Evolutionary conservation across 2,888 invertebrate genomes (phyloP).

Genomic region (Metacarcinus magister): DNA sequence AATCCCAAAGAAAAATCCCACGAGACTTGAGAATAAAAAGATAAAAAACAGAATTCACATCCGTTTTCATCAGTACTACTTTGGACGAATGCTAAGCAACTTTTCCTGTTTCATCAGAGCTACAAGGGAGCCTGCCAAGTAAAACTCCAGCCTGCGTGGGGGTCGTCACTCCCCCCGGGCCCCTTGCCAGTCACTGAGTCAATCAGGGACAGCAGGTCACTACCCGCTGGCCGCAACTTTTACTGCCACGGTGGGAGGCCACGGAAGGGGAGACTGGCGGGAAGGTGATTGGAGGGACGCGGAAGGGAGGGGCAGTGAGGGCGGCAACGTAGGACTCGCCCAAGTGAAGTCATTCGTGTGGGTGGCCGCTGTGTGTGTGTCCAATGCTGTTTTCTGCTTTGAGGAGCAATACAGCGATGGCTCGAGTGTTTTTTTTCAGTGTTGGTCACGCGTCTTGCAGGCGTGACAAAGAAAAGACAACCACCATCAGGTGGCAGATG

Average conservation of each 20-base stretch:
- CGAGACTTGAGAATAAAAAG: not conserved
- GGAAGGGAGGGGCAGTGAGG: not conserved
- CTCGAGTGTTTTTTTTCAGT: not conserved
- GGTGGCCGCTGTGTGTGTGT: constrained; percentile 6
- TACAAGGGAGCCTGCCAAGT: not conserved
- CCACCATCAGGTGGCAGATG: not conserved
- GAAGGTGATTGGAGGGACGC: constrained; percentile 34
- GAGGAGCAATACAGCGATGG: not conserved
- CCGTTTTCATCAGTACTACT: constrained; percentile 35
- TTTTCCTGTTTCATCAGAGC: constrained; percentile 66
- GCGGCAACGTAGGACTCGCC: not conserved
- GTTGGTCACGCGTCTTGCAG: not conserved
- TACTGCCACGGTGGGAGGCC: constrained; percentile 45
- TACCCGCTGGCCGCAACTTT: constrained; percentile 56
- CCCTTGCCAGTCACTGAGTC: constrained; percentile 68
- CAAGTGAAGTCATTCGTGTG: not conserved
- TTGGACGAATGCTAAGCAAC: constrained; percentile 69
- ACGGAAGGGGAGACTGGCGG: constrained; percentile 9
- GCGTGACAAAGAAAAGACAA: not conserved
- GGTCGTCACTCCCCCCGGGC: constrained; percentile 62
- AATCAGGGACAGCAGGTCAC: constrained; percentile 68
- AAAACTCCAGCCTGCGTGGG: constrained; percentile 37
- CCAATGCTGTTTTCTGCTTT: not conserved
- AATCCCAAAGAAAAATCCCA: not conserved
- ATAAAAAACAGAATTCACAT: constrained; percentile 23